Evolutionary conservation across 2,113 vertebrate genomes (phyloP).

Genomic region (Bos taurus): ARS-UCD2.0 NC_037328.1:53880001-53880500

Average conservation of each 20-base stretch:
- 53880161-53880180: not conserved
- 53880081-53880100: not conserved
- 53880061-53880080: not conserved
- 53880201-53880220: not conserved
- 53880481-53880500: not conserved
- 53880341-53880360: not conserved
- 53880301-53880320: not conserved
- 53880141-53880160: not conserved
- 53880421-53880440: not conserved
- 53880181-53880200: not conserved
- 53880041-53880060: not conserved
- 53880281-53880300: not conserved
- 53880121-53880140: not conserved
- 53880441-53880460: not conserved
- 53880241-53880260: not conserved
- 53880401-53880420: not conserved
- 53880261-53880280: not conserved
- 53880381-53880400: not conserved
- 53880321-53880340: not conserved
- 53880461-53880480: not conserved
- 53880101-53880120: not conserved
- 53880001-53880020: not conserved
- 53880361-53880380: not conserved
- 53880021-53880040: not conserved
- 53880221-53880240: not conserved